Percentiles rank a stretch among this genome's conserved stretches.
These are phyloP conservation scores for Aramus guarauna DNA, from an alignment of 2,113 vertebrate species.

Conservation along the genomic window DNA sequence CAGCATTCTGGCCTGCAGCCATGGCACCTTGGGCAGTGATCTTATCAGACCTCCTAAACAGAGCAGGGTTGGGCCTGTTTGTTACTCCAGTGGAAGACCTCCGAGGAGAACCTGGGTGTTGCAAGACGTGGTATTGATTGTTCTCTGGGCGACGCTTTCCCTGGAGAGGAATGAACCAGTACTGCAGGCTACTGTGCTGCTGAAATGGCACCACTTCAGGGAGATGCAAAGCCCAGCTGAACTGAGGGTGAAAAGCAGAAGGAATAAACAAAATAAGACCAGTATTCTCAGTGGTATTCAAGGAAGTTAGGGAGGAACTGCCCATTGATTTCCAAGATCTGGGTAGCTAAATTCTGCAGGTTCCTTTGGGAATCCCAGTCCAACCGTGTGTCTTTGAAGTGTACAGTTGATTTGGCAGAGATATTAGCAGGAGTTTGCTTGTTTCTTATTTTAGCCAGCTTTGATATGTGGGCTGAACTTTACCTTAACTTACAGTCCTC, in stretches of 20 bases:
- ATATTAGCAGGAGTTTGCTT: not conserved
- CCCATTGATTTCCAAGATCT: not conserved
- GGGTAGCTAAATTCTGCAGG: not conserved
- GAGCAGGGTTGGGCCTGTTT: constrained; percentile 64
- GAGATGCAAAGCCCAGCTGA: not conserved
- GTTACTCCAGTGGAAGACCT: constrained; percentile 41
- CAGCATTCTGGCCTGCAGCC: constrained; percentile 54
- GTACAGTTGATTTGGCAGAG: not conserved
- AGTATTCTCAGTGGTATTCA: not conserved
- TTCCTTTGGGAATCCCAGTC: not conserved
- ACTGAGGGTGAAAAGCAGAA: not conserved
- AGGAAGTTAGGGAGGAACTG: not conserved
- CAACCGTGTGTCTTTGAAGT: not conserved
- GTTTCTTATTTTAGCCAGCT: not conserved
- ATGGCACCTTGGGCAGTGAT: constrained; percentile 52
- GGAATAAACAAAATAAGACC: not conserved
- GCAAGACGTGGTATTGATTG: not conserved
- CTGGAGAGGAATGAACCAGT: not conserved
- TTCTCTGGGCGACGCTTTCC: not conserved
- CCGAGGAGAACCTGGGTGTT: constrained; percentile 50
- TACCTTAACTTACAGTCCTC: not conserved
- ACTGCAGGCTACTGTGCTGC: not conserved
- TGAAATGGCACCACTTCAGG: not conserved
- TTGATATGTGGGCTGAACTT: not conserved
- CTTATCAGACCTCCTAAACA: constrained; percentile 61